These are phyloP conservation scores for Trochalopteron elliotii DNA, from an alignment of 2,113 vertebrate genomes.

Conservation along the genomic window DNA sequence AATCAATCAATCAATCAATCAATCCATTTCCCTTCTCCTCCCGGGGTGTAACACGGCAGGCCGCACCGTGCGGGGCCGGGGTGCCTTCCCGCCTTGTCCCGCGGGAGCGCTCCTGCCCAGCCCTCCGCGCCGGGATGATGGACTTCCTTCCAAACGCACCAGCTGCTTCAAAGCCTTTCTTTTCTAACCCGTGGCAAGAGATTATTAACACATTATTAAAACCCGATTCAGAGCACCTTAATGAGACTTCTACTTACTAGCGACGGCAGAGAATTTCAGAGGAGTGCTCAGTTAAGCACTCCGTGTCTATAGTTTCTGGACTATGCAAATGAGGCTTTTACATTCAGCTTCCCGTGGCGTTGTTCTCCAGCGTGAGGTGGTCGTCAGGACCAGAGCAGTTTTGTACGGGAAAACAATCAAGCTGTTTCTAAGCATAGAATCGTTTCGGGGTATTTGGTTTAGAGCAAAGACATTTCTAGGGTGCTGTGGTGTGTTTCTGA, in stretches of 20 bases:
- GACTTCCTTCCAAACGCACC: neutral
- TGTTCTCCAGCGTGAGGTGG: neutral
- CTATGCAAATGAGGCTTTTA: neutral
- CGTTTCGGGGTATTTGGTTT: neutral
- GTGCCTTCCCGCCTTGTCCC: neutral
- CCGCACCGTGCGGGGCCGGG: neutral
- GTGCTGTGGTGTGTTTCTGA: neutral
- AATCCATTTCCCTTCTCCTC: no score
- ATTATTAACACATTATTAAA: slow-evolving; percentile 50
- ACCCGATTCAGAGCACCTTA: slow-evolving; percentile 19
- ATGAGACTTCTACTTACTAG: slow-evolving; percentile 1
- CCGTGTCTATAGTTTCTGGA: neutral
- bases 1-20: neutral
- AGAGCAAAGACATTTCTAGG: neutral
- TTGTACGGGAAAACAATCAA: neutral
- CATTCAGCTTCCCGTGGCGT: neutral
- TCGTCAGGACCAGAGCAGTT: neutral
- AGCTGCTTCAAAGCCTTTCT: neutral
- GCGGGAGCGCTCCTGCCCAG: neutral
- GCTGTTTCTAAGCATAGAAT: neutral
- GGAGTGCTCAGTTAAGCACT: neutral
- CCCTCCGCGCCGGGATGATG: neutral
- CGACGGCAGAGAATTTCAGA: neutral
- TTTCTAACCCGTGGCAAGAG: neutral
- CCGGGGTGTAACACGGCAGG: no score